phyloP scores from a whole-genome alignment of 2,888 invertebrate genomes.

The Dioctria rufipes region DNA sequence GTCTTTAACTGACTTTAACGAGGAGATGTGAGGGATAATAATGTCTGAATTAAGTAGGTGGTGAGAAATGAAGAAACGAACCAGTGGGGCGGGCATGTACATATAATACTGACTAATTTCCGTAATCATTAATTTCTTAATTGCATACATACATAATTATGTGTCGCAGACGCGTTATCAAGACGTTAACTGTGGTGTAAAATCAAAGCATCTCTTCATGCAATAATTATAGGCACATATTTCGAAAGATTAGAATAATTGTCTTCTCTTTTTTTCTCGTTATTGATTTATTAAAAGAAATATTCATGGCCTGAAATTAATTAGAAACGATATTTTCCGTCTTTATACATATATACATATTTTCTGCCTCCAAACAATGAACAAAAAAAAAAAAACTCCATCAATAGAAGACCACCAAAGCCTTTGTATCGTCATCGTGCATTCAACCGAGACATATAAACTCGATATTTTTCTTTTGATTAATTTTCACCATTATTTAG shows the following conservation, averaged over 20 bases:
- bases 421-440: neutral
- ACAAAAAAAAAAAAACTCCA: neutral
- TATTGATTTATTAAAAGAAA: neutral
- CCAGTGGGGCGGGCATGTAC: neutral
- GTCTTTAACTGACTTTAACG: slow-evolving; percentile 15
- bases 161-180: neutral
- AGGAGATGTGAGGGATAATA: neutral
- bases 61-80: neutral
- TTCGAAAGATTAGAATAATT: neutral
- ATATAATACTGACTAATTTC: neutral
- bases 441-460: slow-evolving; percentile 7
- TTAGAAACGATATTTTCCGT: no score
- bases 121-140: slow-evolving; percentile 2
- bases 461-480: slow-evolving; percentile 36
- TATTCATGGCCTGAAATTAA: no score
- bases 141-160: neutral
- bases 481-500: slow-evolving; percentile 29
- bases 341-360: no score
- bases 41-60: neutral
- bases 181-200: neutral
- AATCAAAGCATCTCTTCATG: neutral
- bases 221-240: neutral
- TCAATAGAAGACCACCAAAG: neutral
- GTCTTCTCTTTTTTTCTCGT: neutral
- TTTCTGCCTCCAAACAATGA: no score